A percentile compares a stretch with the other conserved stretches of the same genome.
These are phyloP conservation scores for Henricia sp. DNA, from an alignment of 53 echinoderm and acorn worm genomes.

Conservation along the genomic window DNA sequence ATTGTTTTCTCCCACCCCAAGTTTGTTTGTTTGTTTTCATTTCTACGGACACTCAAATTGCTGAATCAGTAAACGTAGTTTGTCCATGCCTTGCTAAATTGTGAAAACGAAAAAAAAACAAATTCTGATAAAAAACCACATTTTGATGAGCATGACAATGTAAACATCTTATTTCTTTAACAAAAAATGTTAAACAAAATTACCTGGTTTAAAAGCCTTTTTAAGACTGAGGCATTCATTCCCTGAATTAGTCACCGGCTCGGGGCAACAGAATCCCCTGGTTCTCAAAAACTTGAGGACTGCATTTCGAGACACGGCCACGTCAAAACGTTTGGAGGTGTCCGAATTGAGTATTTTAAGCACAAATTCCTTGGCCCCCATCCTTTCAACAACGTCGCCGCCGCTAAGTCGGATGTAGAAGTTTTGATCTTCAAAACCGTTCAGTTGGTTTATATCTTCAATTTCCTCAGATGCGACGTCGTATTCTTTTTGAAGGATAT, in stretches of 20 bases:
- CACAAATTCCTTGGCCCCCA: constrained; percentile 15
- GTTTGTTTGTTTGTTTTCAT: no score
- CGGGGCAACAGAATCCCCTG: constrained; percentile 65
- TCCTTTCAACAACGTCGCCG: neutral
- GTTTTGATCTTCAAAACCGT: constrained; percentile 73
- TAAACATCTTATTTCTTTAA: no score
- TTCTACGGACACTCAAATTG: no score
- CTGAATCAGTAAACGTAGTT: no score
- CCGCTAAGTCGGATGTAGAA: constrained; percentile 43
- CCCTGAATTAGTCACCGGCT: constrained; percentile 36
- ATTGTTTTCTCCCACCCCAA: no score
- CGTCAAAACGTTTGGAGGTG: constrained; percentile 6
- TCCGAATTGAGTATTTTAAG: constrained; percentile 60
- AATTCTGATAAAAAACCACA: neutral
- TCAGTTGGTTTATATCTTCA: constrained; percentile 40
- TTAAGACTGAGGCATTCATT: constrained; percentile 54
- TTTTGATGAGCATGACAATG: no score
- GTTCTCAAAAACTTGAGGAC: constrained; percentile 51
- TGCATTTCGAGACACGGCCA: constrained; percentile 42
- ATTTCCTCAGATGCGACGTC: neutral
- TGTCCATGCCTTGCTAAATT: no score
- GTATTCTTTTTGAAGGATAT: constrained; percentile 12
- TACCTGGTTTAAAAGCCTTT: constrained; percentile 29
- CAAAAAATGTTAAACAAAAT: no score
- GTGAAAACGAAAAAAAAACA: neutral